Evolutionary conservation across 2,888 invertebrate species (phyloP), one percentile per base, ranked within the genome.

Genomic region (Cosmorhoe ocellata): DNA sequence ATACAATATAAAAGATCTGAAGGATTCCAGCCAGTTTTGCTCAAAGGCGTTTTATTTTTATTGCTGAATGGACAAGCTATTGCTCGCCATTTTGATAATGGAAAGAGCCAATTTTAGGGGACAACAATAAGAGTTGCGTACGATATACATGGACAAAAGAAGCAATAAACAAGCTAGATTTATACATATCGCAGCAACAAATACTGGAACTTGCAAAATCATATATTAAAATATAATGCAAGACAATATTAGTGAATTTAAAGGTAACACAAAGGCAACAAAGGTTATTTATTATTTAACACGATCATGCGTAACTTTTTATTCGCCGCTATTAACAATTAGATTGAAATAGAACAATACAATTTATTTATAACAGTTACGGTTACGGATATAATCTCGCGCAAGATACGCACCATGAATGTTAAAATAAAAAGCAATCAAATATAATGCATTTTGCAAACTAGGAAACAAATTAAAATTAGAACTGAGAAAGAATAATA

Each of bases 391-490:
- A 31, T 31, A 31, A 12, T 11, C 1, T 6, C 0, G 12, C 31
- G 11, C 31, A 31, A 31, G 5, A 31, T 3, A 24, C 2, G 18
- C 33, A 33, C 33, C 14, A 40, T 52, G 41, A 57, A 59, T 52
- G 44, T 45, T 43, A 55, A 55, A 46, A 33, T 33, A 27, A 44
- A 24, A 40, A 36, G 53, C 36, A 24, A 47, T 13, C 10, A 39
- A 38, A 31, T 18, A 56, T 31, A 28, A 38, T 31, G 38, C 11
- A 39, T 13, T 30, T 36, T 37, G 10, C 32, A 37, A 38, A 46
- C 27, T 34, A 51, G 59, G 51, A 60, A 55, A 55, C 46, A 18
- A 45, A 45, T 33, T 49, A 41, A 49, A 51, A 54, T 50, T 45
- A 44, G 49, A 51, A 33, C 39, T 33, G 53, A 36, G 46, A 42